Conservation (phyloP, 2,888 invertebrate genomes). For the Philereme vetulata region DNA sequence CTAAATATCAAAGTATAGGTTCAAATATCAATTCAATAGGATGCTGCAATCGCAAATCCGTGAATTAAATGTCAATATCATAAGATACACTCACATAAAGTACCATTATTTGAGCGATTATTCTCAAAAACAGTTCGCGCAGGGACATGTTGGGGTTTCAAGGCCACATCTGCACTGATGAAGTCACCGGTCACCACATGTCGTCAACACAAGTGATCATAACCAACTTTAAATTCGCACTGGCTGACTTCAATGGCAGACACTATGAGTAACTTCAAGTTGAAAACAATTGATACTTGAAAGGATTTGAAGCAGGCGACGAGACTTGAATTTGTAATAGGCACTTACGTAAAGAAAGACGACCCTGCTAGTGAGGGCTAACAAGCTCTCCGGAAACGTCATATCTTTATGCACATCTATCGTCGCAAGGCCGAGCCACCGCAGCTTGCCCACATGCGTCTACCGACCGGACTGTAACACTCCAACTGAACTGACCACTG, state of each 20-base stretch:
- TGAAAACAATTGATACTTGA: slow-evolving; percentile 30
- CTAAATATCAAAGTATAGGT: slow-evolving; percentile 38
- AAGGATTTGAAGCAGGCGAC: slow-evolving; percentile 22
- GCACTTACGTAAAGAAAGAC: slow-evolving; percentile 55
- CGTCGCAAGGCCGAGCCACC: slow-evolving; percentile 57
- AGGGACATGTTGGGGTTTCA: slow-evolving; percentile 42
- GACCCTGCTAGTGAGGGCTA: slow-evolving; percentile 50
- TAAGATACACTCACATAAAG: slow-evolving; percentile 48
- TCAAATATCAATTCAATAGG: slow-evolving; percentile 25
- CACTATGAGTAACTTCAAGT: slow-evolving; percentile 28
- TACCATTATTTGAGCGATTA: slow-evolving; percentile 44
- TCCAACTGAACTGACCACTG: slow-evolving; percentile 40
- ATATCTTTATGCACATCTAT: slow-evolving; percentile 49
- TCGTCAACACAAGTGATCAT: slow-evolving; percentile 57
- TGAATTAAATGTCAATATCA: slow-evolving; percentile 29
- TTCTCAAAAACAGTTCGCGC: slow-evolving; percentile 42
- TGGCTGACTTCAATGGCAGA: slow-evolving; percentile 39
- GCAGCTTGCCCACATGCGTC: slow-evolving; percentile 39
- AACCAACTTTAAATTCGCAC: slow-evolving; percentile 53
- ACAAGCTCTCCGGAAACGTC: slow-evolving; percentile 57
- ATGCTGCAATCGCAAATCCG: slow-evolving; percentile 16
- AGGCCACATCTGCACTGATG: slow-evolving; percentile 42
- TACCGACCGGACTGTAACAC: slow-evolving; percentile 38
- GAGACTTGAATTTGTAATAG: slow-evolving; percentile 31
- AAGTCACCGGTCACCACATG: slow-evolving; percentile 54